A percentile compares a stretch with the other conserved stretches of the same genome.
These are phyloP conservation scores for Germaria angustata DNA, from an alignment of 2,888 invertebrate genomes.

Conservation along the genomic window DNA sequence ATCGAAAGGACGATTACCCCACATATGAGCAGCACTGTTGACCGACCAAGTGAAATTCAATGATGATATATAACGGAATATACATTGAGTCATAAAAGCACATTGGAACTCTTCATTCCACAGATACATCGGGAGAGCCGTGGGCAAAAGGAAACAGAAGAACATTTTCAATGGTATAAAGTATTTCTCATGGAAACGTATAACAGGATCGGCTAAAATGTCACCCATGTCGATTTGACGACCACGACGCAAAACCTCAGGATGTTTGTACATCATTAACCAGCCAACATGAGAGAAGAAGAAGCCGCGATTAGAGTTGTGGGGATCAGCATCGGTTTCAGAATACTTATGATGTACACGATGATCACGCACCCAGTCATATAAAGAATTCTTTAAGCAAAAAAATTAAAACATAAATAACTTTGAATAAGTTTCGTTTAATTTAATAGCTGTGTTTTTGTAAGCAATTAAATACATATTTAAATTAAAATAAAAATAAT, in stretches of 20 bases:
- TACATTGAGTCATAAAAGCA: constrained; percentile 84
- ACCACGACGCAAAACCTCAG: constrained; percentile 89
- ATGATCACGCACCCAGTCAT: constrained; percentile 92
- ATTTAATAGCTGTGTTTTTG: background rate
- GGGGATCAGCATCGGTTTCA: constrained; percentile 91
- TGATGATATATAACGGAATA: constrained; percentile 86
- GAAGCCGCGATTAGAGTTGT: constrained; percentile 90
- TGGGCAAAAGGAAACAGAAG: constrained; percentile 87
- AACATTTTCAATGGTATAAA: constrained; percentile 85
- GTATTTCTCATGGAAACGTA: constrained; percentile 88
- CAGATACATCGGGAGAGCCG: constrained; percentile 84
- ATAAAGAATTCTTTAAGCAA: constrained; percentile 87
- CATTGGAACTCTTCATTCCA: constrained; percentile 87
- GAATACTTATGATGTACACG: constrained; percentile 90
- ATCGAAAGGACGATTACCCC: constrained; percentile 87
- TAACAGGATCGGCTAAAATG: constrained; percentile 87
- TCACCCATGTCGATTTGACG: constrained; percentile 91
- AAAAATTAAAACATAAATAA: constrained; percentile 3
- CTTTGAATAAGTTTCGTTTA: background rate
- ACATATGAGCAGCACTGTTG: constrained; percentile 92
- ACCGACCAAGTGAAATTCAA: constrained; percentile 94
- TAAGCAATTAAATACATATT: background rate
- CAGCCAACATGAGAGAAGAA: constrained; percentile 96
- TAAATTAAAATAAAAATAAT: background rate
- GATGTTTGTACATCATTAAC: constrained; percentile 94